Evolutionary conservation across 2,888 invertebrate species (phyloP), one percentile per base, ranked within the genome.

Genomic region (Rhagium mordax): DNA sequence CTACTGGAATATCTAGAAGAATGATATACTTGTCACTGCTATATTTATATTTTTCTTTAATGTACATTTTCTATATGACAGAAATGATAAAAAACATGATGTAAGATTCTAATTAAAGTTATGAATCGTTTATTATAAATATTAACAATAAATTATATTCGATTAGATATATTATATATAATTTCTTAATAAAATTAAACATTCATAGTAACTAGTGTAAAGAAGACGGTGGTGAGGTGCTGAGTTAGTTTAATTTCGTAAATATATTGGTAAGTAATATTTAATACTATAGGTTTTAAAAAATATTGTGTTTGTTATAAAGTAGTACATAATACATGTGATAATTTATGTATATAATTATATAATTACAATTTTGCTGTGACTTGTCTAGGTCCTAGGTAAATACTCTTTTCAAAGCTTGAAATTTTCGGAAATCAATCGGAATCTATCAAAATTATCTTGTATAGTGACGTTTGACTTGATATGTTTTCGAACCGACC

Each of bases 61-160:
- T 21, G 53, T 13, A 13, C 57, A 49, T 18, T 21, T 47, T 57
- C 48, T n/a, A 53, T 70, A 4, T 33, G n/a, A 48, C 15, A 5
- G 47, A 27, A 29, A 16, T 13, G 49, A 72, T 61, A 71, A 71
- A 51, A 64, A 60, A 15, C 21, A 73, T 75, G 72, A 75, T 57
- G 75, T 75, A 70, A 75, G 49, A 47, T 8, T 60, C 33, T 75
- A 72, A 68, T 70, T 75, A 65, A 57, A 72, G 62, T 72, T 47
- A 75, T 75, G 75, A 72, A 60, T 64, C 60, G 20, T 21, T 49
- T 60, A 62, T 59, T 73, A 57, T 68, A 59, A 70, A 57, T 69
- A 65, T 65, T 62, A 62, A 48, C 51, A 55, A 21, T 57, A 65
- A 64, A 47, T 47, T 60, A 71, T 51, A 57, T 57, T 59, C 24